Conservation (phyloP, 2,113 vertebrate species). For the Sylvietta virens region DNA sequence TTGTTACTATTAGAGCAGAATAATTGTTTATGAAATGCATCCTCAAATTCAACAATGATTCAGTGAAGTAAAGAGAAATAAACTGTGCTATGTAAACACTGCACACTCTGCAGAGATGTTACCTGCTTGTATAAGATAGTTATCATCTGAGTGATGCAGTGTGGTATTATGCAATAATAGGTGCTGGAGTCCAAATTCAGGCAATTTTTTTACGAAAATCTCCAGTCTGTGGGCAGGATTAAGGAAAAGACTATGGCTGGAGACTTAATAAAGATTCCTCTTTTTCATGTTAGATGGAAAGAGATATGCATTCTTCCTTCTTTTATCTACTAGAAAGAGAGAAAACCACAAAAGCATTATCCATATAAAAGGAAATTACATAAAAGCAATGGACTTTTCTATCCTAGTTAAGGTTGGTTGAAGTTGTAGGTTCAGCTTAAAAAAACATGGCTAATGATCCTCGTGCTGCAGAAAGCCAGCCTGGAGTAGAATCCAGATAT, state of each 20-base stretch:
- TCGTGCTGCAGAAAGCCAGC: not conserved
- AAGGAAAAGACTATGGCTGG: not conserved
- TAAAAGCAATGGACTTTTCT: not conserved
- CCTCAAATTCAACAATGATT: conserved; percentile 18
- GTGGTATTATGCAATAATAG: not conserved
- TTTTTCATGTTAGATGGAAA: not conserved
- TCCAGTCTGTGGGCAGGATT: not conserved
- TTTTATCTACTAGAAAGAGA: not conserved
- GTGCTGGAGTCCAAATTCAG: not conserved
- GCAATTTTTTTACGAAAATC: not conserved
- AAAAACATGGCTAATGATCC: not conserved
- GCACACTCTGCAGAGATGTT: not conserved
- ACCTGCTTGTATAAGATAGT: not conserved
- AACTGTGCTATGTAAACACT: conserved; percentile 10
- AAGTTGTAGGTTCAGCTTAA: not conserved
- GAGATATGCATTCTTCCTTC: not conserved
- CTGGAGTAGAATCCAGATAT: not conserved
- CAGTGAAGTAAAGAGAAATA: conserved; percentile 19
- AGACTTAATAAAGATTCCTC: not conserved
- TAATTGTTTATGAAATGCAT: conserved; percentile 42
- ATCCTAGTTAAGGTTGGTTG: not conserved
- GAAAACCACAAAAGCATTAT: not conserved
- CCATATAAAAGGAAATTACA: not conserved
- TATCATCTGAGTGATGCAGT: not conserved
- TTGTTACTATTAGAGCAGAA: conserved; percentile 57